Evolutionary conservation across 2,113 vertebrate genomes (phyloP).

Genomic region (Litocranius walleri): DNA sequence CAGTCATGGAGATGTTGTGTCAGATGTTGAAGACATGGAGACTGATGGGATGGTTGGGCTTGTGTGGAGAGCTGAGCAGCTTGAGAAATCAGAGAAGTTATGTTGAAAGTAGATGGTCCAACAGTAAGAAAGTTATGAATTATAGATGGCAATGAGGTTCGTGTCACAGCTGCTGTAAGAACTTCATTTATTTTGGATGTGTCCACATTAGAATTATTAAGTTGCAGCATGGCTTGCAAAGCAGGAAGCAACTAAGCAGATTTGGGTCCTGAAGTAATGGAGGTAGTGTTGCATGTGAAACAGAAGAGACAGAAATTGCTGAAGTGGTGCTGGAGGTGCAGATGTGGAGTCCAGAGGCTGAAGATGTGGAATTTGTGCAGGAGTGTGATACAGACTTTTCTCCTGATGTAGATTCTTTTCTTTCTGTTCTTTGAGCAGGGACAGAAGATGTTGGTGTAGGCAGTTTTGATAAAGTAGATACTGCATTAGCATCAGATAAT

Average conservation of each 20-base stretch:
- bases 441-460: constrained; percentile 87
- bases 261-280: constrained; percentile 96
- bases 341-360: constrained; percentile 88
- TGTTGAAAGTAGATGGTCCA: constrained; percentile 98
- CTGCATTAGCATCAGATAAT: constrained; percentile 89
- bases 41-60: constrained; percentile 98
- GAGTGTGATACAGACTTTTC: constrained; percentile 91
- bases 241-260: constrained; percentile 94
- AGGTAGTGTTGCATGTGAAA: constrained; percentile 92
- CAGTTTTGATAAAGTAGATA: constrained; percentile 89
- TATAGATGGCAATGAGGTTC: constrained; percentile 98
- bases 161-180: constrained; percentile 98
- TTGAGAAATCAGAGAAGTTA: constrained; percentile 97
- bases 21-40: constrained; percentile 98
- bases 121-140: constrained; percentile 98
- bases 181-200: constrained; percentile 99
- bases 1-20: constrained; percentile 96
- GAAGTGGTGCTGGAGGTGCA: constrained; percentile 88
- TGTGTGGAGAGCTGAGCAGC: constrained; percentile 97
- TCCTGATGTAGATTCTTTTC: constrained; percentile 88
- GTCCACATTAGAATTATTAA: constrained; percentile 98
- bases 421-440: constrained; percentile 88
- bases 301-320: constrained; percentile 94
- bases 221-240: constrained; percentile 96
- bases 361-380: constrained; percentile 89